Evolutionary conservation across 2,797 vertebrate genomes (phyloP), one percentile per base, ranked within the genome.

Genomic region (Amazonetta brasiliensis): DNA sequence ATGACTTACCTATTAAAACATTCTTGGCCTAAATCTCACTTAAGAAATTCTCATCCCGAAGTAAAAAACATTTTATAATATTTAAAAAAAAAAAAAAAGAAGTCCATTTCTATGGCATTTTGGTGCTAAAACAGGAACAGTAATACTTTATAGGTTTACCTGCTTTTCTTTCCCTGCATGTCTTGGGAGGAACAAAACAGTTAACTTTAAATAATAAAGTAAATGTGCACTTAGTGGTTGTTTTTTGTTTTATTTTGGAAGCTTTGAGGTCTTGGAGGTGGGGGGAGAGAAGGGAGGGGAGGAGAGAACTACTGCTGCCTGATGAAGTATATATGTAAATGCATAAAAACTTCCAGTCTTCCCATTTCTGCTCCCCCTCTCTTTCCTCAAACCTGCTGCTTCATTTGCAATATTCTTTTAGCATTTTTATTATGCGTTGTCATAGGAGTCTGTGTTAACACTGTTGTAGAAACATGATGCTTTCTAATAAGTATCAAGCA

Each of bases 401-500:
- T 91, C 60, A 52, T 84, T 89, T 52, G 3, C 50, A 82, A 63
- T 86, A 56, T 69, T 91, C 13, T 79, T 95, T 60, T 64, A 89
- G 44, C 28, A 13, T 73, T 87, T 90, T 91, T 81, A 59, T 72
- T 86, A 73, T 41, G 25, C 33, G 4, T 88, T 88, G 48, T 87
- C 13, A 11, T 31, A 76, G 52, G 73, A 26, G 73, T 90, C 54
- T 81, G 22, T 62, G 76, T 90, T 87, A 96, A 30, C 41, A 80
- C 30, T 58, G 48, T 41, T 77, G n/a, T 88, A 75, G 80, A 87
- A 82, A 68, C 33, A 9, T 16, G n/a, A 43, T n/a, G 14, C 54
- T 77, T 74, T 88, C 87, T 89, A 95, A 48, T 87, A 95, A 89
- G 41, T 54, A 87, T 82, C 60, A 80, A 82, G 56, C 62, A 74